Base-by-base conservation (phyloP, 2,888 invertebrate species). In the Drosophila anomelani region DNA sequence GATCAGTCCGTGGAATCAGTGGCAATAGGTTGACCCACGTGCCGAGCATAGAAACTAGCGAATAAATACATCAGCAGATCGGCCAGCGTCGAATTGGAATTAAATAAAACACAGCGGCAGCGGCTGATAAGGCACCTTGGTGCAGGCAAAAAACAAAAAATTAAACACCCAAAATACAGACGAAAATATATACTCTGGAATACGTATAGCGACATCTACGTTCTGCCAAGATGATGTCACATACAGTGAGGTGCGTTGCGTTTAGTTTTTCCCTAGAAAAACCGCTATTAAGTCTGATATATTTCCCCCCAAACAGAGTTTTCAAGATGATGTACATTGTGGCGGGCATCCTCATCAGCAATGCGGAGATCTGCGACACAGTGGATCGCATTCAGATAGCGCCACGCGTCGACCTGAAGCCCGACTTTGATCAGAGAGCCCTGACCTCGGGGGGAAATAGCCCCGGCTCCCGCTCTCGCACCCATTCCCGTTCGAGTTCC, bases 281-380 rank as follows among this genome's bases (percentile, higher is more conserved):
- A 12, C 5, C 26, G 1, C 0, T 15, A 29, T 7, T 56, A 43
- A 44, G 13, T 29, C 2, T 2, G 0, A 2, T 3, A n/a, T 38
- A 51, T 36, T 66, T 56, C 23, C 12, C 12, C 12, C 12, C 5
- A 3, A 43, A 51, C 59, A 92, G 92, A 81, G 91, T 92, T 63
- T 89, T 92, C 63, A 92, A 92, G 77, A 82, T 92, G 76, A 90
- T 92, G 81, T 92, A 92, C 76, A 92, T 92, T 73, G 92, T 92
- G 41, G 90, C 91, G 38, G 92, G 92, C 41, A 92, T 92, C 54
- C 79, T 92, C 41, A 82, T 90, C 54, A 91, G 92, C 71, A 91
- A 92, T 74, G 91, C 85, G 64, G 91, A 91, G 64, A 89, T 92
- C 57, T 92, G 92, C 76, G 90, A 91, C 55, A 92, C 91, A 8